Base-by-base conservation (phyloP, 1,140 invertebrate genomes). In the Drosophila nigromelanica region DNA sequence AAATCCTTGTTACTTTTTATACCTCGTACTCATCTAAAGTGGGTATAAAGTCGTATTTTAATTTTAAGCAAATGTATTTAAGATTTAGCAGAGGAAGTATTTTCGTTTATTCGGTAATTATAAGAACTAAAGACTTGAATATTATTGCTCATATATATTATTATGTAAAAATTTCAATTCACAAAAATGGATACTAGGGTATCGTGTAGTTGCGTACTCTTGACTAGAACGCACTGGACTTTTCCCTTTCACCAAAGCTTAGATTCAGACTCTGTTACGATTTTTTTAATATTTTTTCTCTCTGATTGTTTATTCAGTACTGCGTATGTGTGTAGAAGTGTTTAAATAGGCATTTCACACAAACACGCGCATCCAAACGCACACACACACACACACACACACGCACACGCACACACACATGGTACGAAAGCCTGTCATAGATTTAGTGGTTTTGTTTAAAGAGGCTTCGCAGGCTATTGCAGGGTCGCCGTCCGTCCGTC, bases 231-330 rank as follows among this genome's bases (percentile, higher is more conserved):
- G 6, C 27, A 30, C 27, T 30, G 6, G 8, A 8, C 7, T 35
- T 35, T 35, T 18, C 30, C 18, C 14, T 35, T 52, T 52, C 78
- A 85, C 75, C 62, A 86, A 87, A 86, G 73, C 80, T 73, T 27
- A 79, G 52, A 54, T 43, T 64, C 50, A 75, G 75, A 58, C 59
- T 39, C 55, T 55, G 50, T 27, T 45, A 60, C 45, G 45, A 43
- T 24, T 24, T 86, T 81, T 86, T 81, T 81, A 87, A 87, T 87
- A 86, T 87, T 87, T 81, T 50, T 66, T 69, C 59, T 75, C 66
- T 55, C 70, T 51, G 66, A 59, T 69, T 86, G 81, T 86, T 86
- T 81, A 76, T 74, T 86, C 78, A 87, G 78, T 63, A 37, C 6
- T 8, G 50, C 64, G 15, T 24, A 33, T 63, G 42, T 63, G 51